Base-by-base conservation (phyloP, 2,888 invertebrate genomes). In the Dynastes hyllus region DNA sequence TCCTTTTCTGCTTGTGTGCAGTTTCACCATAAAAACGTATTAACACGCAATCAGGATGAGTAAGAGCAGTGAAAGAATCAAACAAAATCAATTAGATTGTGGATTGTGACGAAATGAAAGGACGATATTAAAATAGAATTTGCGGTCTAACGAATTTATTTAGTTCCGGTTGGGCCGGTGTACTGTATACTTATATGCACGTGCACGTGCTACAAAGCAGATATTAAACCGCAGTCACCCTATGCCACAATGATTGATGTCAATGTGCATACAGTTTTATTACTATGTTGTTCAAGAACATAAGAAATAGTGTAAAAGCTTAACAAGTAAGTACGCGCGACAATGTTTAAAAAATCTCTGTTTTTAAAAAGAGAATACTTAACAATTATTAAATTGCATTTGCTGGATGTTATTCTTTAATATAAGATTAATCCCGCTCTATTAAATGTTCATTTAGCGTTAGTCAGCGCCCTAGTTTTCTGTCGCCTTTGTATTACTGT, bases 391-490 rank as follows among this genome's bases (percentile, higher is more conserved):
- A 45, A 45, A 45, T 11, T 45, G 8, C 45, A 11, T 11, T 45
- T 11, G 11, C 45, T 6, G 11, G 45, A 45, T 45, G 45, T 45
- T 45, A 45, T 45, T 70, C 58, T 67, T 50, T 55, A 8, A 58
- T 16, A n/a, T 40, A 37, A 55, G 65, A 22, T 11, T 40, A 76
- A 22, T 29, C 63, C 78, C 22, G 58, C 85, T 84, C 29, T 84
- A 88, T 88, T 88, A 88, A 88, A 88, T 88, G 88, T 86, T 87
- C 88, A 88, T 88, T 88, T 88, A 85, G 83, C 83, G 85, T 85
- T 85, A 84, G 85, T 85, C 76, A 79, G 79, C 76, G 79, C 79
- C 82, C 81, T 78, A 78, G 78, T 78, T 81, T 81, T 70, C 8
- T 29, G 32, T 32, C 55, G 55, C 5, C 13, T 40, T 78, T 80